Evolutionary conservation across 2,797 vertebrate species (phyloP).

Genomic region (Mormyrops attenuatus): DNA sequence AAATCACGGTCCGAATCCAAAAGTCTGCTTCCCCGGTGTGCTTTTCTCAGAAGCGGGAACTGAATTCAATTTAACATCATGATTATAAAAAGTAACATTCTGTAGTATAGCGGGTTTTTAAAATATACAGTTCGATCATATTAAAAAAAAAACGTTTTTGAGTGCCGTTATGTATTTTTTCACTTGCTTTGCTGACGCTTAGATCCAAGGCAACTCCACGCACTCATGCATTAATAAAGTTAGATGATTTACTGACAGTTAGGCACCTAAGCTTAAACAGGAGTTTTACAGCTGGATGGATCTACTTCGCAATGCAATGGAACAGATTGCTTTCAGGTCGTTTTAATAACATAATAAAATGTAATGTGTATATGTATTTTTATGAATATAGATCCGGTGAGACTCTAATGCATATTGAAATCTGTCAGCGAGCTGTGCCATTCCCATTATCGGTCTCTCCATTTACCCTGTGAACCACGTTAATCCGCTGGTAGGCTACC

Average conservation of each 20-base stretch:
- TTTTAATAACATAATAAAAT: background rate
- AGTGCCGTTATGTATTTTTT: background rate
- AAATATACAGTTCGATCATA: background rate
- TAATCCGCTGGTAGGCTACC: background rate
- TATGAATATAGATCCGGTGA: background rate
- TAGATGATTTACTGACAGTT: background rate
- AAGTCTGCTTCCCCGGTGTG: conserved; percentile 49
- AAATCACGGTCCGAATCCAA: conserved; percentile 46
- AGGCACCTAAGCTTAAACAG: background rate
- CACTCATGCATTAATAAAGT: background rate
- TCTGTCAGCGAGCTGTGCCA: background rate
- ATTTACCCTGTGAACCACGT: background rate
- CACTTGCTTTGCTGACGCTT: background rate
- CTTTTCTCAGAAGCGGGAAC: conserved; percentile 37
- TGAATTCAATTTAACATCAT: conserved; percentile 56
- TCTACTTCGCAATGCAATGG: background rate
- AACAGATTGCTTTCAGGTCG: background rate
- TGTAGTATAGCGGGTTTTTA: background rate
- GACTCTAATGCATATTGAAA: background rate
- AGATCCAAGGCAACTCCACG: background rate
- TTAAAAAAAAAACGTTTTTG: background rate
- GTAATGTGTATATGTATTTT: background rate
- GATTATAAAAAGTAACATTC: background rate
- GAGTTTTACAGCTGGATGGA: background rate
- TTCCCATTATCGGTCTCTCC: background rate